These are phyloP conservation scores for Bombycilla garrulus DNA, from an alignment of 2,113 vertebrate species.

Conservation along the genomic window DNA sequence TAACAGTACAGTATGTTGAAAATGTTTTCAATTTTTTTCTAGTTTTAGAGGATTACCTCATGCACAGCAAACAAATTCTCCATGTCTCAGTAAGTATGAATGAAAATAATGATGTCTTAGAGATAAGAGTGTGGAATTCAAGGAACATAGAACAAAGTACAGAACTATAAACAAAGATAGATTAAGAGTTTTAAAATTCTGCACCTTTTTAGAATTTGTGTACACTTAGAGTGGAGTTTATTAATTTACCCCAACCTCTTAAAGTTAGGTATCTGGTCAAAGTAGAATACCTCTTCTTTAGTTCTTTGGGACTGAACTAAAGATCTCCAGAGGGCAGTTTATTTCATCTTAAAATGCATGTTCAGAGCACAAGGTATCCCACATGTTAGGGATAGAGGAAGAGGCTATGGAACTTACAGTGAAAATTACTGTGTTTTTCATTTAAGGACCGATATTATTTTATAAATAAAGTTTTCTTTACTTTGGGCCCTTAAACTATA, in stretches of 20 bases:
- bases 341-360: not conserved
- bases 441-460: not conserved
- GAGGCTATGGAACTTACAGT: not conserved
- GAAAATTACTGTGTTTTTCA: not conserved
- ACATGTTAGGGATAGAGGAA: not conserved
- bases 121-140: not conserved
- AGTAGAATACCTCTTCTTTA: not conserved
- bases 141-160: not conserved
- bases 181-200: not conserved
- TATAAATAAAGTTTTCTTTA: not conserved
- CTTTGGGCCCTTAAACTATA: not conserved
- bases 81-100: not conserved
- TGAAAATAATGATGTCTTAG: not conserved
- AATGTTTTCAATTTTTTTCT: not conserved
- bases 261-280: not conserved
- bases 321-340: not conserved
- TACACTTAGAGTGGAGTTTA: not conserved
- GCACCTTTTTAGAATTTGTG: not conserved
- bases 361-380: not conserved
- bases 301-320: not conserved
- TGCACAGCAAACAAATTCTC: not conserved
- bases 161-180: not conserved
- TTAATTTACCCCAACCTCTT: not conserved
- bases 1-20: not conserved
- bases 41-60: not conserved